phyloP scores from a whole-genome alignment of 2,113 vertebrate genomes.

The Notiomystis cincta region DNA sequence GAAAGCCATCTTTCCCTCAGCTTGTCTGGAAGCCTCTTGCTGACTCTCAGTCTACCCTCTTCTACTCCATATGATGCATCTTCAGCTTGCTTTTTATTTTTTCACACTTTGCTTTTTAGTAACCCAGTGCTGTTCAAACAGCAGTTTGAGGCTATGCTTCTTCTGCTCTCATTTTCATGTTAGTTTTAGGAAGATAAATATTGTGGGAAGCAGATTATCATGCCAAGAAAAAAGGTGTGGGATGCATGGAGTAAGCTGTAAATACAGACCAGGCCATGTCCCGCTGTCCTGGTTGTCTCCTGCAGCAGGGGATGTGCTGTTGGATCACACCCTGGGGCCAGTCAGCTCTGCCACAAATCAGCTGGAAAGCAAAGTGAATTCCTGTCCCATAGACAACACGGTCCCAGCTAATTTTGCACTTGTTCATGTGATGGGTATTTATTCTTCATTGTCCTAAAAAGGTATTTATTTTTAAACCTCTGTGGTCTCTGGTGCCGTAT shows the following conservation, averaged over 20 bases:
- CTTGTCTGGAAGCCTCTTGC: neutral
- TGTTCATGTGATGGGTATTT: neutral
- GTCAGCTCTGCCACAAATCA: neutral
- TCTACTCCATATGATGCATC: neutral
- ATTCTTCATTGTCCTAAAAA: conserved; percentile 25
- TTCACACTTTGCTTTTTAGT: neutral
- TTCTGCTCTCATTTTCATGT: neutral
- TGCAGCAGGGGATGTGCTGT: neutral
- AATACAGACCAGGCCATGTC: neutral
- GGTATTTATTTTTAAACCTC: conserved; percentile 18
- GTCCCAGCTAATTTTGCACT: conserved; percentile 15
- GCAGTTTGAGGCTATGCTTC: neutral
- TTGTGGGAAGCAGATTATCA: neutral
- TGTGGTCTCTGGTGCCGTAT: neutral
- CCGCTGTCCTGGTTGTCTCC: neutral
- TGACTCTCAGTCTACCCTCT: neutral
- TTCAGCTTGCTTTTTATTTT: neutral
- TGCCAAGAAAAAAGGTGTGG: neutral
- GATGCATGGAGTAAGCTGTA: neutral
- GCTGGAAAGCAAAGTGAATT: neutral
- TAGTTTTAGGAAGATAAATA: conserved; percentile 40
- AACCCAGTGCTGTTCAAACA: neutral
- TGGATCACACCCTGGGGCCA: neutral
- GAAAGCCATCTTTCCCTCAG: neutral
- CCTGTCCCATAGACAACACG: neutral